Conservation (phyloP, 1,140 invertebrate species). For the Amphibalanus amphitrite region DNA sequence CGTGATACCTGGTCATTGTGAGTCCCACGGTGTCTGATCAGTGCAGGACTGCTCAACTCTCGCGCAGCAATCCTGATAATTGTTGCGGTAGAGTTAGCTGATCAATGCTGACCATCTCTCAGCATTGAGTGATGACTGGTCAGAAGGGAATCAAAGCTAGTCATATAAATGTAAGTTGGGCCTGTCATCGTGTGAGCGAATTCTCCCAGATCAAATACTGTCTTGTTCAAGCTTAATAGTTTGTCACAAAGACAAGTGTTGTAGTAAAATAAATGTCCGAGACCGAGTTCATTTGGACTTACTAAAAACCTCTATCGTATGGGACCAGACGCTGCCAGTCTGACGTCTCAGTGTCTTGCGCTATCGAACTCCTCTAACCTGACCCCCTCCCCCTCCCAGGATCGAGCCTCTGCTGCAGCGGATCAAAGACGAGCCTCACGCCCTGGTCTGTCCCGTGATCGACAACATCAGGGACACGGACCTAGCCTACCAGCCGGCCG, state of each 20-base stretch:
- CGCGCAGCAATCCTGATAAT: background rate
- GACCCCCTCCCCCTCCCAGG: slow-evolving; percentile 22
- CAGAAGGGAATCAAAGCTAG: no score
- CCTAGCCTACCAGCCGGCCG: slow-evolving; percentile 39
- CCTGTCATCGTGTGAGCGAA: no score
- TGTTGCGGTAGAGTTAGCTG: background rate
- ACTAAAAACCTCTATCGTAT: background rate
- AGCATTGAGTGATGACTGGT: no score
- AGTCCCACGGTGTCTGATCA: background rate
- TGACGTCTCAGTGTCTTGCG: background rate
- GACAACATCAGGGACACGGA: slow-evolving; percentile 95
- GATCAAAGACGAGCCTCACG: slow-evolving; percentile 43
- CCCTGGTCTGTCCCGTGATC: slow-evolving; percentile 72
- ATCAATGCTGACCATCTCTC: background rate
- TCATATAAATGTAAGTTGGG: no score
- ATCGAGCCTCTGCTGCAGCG: slow-evolving; percentile 60
- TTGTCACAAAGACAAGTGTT: background rate
- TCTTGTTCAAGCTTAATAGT: background rate
- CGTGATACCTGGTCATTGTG: background rate
- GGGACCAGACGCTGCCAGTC: background rate
- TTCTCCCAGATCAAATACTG: background rate
- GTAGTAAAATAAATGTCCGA: background rate
- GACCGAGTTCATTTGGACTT: background rate
- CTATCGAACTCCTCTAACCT: background rate
- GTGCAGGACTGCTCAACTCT: background rate